A percentile compares a stretch with the other conserved stretches of the same genome.
Conservation (phyloP, 2,888 invertebrate genomes). For the Baccha elongata region DNA sequence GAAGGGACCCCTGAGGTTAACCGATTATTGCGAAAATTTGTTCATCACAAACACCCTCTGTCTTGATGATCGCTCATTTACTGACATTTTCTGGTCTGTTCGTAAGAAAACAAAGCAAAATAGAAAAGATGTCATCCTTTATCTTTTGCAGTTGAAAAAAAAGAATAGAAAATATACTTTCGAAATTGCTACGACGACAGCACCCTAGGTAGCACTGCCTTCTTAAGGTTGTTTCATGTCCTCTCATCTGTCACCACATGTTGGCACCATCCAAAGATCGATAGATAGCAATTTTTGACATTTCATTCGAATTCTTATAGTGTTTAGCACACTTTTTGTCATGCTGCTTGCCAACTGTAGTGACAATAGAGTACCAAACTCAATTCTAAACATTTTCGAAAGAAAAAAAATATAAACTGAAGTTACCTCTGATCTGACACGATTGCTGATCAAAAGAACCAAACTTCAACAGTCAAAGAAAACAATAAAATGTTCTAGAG, state of each 20-base stretch:
- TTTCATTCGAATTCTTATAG: slow-evolving; percentile 45
- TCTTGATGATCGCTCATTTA: slow-evolving; percentile 73
- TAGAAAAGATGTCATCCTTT: slow-evolving; percentile 43
- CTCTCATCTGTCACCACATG: slow-evolving; percentile 74
- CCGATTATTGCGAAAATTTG: slow-evolving; percentile 73
- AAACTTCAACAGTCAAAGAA: slow-evolving; percentile 43
- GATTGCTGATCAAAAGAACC: slow-evolving; percentile 70
- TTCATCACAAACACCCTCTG: slow-evolving; percentile 67
- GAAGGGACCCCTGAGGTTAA: slow-evolving; percentile 70
- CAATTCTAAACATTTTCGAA: slow-evolving; percentile 32
- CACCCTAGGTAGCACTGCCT: slow-evolving; percentile 71
- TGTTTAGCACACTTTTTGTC: slow-evolving; percentile 68
- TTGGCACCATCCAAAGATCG: slow-evolving; percentile 71
- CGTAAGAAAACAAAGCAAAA: slow-evolving; percentile 57
- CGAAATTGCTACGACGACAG: slow-evolving; percentile 65
- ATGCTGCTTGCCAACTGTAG: slow-evolving; percentile 57
- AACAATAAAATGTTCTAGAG: slow-evolving; percentile 62
- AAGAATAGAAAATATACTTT: slow-evolving; percentile 41
- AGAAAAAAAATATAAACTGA: slow-evolving; percentile 34
- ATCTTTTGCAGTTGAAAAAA: slow-evolving; percentile 12
- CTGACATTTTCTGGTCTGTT: slow-evolving; percentile 69
- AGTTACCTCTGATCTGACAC: slow-evolving; percentile 56
- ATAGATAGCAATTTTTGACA: slow-evolving; percentile 59
- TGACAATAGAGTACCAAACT: slow-evolving; percentile 42
- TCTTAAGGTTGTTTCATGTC: slow-evolving; percentile 59